Conservation (phyloP, 2,888 invertebrate genomes). For the Eristalis tenax region DNA sequence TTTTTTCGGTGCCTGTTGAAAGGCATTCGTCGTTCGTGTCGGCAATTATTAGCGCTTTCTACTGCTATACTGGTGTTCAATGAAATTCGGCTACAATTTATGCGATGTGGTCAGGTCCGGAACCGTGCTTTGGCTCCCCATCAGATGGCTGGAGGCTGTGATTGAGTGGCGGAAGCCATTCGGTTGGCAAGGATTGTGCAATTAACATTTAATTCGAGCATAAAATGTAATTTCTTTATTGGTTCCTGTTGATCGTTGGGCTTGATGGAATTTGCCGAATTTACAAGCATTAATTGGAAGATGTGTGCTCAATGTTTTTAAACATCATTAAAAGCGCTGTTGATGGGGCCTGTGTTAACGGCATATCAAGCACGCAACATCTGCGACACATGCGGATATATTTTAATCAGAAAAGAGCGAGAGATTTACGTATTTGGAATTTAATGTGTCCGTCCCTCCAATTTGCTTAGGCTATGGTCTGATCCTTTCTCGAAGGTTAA, state of each 20-base stretch:
- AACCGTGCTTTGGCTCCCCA: neutral
- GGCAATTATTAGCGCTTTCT: constrained; percentile 20
- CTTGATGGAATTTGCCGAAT: constrained; percentile 14
- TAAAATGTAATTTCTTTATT: constrained; percentile 21
- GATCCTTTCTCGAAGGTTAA: too few relatives aligned
- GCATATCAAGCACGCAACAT: too few relatives aligned
- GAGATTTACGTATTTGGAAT: too few relatives aligned
- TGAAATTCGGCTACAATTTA: constrained; percentile 31
- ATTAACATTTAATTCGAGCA: constrained; percentile 38
- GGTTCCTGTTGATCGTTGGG: neutral
- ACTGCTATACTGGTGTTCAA: constrained; percentile 24
- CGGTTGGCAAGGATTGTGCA: constrained; percentile 23
- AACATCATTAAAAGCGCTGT: too few relatives aligned
- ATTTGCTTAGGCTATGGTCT: too few relatives aligned
- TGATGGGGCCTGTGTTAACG: too few relatives aligned
- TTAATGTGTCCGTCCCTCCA: too few relatives aligned
- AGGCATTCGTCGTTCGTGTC: constrained; percentile 32
- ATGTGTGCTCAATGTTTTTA: neutral
- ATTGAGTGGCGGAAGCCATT: neutral
- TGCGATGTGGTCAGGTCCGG: constrained; percentile 17
- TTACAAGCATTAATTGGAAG: constrained; percentile 4
- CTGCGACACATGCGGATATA: too few relatives aligned
- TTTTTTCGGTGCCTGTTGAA: constrained; percentile 25
- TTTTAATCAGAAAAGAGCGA: too few relatives aligned
- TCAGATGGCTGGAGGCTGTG: neutral